Evolutionary conservation across 2,797 vertebrate genomes (phyloP).

Genomic region (Cyprinella venusta): DNA sequence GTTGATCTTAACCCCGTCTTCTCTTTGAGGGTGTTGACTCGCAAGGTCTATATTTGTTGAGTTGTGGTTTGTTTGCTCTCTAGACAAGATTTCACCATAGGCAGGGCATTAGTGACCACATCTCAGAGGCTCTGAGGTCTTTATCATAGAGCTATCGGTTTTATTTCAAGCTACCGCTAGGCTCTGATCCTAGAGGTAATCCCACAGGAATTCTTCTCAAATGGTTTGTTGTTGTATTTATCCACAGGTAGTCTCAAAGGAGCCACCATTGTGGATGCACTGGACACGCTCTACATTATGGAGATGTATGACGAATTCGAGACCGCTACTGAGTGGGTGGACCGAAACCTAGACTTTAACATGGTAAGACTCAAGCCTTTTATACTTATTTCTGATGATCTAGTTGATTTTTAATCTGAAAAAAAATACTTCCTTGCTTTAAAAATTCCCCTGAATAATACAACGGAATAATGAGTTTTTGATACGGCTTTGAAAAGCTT

Average conservation of each 20-base stretch:
- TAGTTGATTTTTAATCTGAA: neutral
- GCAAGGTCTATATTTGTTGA: conserved; percentile 8
- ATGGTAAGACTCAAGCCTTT: conserved; percentile 81
- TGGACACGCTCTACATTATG: conserved; percentile 96
- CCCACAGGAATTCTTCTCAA: conserved; percentile 20
- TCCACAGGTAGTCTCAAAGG: conserved; percentile 93
- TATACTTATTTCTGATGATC: neutral
- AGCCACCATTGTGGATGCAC: conserved; percentile 95
- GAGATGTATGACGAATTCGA: conserved; percentile 96
- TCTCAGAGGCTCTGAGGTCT: conserved; percentile 27
- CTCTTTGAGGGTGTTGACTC: conserved; percentile 1
- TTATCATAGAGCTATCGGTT: conserved; percentile 39
- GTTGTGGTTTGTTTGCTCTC: conserved; percentile 27
- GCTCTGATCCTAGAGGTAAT: conserved; percentile 21
- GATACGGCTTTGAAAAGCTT: neutral
- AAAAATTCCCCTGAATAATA: conserved; percentile 8
- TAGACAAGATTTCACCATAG: conserved; percentile 8
- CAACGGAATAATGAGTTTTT: conserved; percentile 32
- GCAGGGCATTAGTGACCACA: conserved; percentile 19
- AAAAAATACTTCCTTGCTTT: neutral
- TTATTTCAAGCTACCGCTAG: neutral
- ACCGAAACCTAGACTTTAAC: conserved; percentile 94
- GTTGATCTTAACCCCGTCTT: neutral
- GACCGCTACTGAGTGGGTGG: conserved; percentile 91
- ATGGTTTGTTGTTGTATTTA: conserved; percentile 59